These are phyloP conservation scores for Calidris pygmaea DNA, from an alignment of 2,113 vertebrate species.

Conservation along the genomic window DNA sequence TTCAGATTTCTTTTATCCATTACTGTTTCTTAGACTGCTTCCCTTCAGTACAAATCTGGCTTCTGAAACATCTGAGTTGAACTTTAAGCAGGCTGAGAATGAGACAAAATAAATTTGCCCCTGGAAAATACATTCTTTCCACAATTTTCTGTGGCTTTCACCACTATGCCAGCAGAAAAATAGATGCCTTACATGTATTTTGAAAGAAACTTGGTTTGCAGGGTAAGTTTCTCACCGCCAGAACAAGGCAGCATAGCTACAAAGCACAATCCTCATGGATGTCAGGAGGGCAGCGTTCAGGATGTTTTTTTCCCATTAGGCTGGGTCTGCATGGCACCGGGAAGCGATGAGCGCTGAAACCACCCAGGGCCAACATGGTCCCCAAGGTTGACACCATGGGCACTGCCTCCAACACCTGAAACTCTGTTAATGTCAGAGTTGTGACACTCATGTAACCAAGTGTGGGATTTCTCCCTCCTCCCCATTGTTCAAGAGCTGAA, in stretches of 20 bases:
- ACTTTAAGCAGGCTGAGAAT: not conserved
- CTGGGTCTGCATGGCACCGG: not conserved
- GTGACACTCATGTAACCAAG: not conserved
- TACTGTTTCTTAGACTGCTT: conserved; percentile 28
- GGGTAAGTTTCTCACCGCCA: not conserved
- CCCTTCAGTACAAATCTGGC: not conserved
- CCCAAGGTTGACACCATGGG: not conserved
- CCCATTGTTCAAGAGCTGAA: not conserved
- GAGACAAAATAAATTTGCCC: conserved; percentile 46
- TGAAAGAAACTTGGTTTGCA: not conserved
- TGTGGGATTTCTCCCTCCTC: not conserved
- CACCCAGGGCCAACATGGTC: not conserved
- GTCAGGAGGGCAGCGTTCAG: not conserved
- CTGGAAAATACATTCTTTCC: conserved; percentile 54
- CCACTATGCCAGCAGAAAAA: conserved; percentile 4
- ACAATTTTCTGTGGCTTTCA: conserved; percentile 40
- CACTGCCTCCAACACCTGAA: not conserved
- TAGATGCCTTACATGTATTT: conserved; percentile 5
- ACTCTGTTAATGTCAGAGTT: not conserved
- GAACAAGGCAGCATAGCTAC: not conserved
- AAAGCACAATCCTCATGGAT: not conserved
- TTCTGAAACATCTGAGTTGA: conserved; percentile 10
- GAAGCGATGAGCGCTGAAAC: not conserved
- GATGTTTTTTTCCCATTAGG: not conserved
- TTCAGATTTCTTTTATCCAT: conserved; percentile 37